Percentiles rank a stretch among this genome's conserved stretches.
phyloP scores from a whole-genome alignment of 2,797 vertebrate species.

The Steatocranus sp. region DNA sequence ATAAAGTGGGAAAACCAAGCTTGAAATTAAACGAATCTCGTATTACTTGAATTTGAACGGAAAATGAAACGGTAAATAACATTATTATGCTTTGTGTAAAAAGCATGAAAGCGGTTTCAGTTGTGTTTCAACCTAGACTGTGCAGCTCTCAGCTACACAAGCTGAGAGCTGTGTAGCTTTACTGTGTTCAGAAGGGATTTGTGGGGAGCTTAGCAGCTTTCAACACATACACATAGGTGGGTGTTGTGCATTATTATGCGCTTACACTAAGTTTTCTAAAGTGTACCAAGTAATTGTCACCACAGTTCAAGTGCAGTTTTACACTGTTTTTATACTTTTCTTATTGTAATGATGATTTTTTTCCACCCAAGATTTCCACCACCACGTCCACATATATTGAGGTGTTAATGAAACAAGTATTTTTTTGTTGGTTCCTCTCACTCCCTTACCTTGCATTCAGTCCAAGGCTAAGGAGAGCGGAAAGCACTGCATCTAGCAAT shows the following conservation, averaged over 20 bases:
- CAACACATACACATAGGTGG: neutral
- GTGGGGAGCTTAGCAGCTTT: slow-evolving; percentile 21
- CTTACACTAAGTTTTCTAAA: neutral
- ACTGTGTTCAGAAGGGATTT: neutral
- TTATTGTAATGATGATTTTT: neutral
- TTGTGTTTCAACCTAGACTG: neutral
- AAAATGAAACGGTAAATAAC: slow-evolving; percentile 42
- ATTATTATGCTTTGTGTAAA: slow-evolving; percentile 49
- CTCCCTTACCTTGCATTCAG: slow-evolving; percentile 24
- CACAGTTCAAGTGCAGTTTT: neutral
- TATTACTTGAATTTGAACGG: slow-evolving; percentile 24
- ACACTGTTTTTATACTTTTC: neutral
- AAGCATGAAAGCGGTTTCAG: neutral
- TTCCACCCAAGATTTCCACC: neutral
- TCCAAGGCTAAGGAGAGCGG: slow-evolving; percentile 52
- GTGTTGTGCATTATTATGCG: neutral
- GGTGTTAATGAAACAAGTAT: slow-evolving; percentile 32
- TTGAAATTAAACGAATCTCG: slow-evolving; percentile 59
- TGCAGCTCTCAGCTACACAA: neutral
- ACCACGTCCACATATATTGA: neutral
- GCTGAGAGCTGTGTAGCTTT: neutral
- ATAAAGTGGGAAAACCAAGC: slow-evolving; percentile 26
- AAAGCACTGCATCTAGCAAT: slow-evolving; percentile 35
- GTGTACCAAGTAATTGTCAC: neutral
- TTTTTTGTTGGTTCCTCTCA: neutral